Conservation (phyloP, 2,888 invertebrate species). For the Hydrotaea diabolus region DNA sequence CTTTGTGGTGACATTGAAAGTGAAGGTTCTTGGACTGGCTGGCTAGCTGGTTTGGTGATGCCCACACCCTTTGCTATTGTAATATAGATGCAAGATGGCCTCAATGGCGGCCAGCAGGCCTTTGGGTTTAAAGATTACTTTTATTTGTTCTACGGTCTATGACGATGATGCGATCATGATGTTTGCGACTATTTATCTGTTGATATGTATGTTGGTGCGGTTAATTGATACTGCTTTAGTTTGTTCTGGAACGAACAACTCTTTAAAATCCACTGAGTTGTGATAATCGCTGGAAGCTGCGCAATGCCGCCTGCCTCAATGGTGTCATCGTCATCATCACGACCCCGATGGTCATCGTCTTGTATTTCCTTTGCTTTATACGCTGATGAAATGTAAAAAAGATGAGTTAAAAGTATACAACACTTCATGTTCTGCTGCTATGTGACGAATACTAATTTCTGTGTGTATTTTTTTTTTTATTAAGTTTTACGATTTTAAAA, state of each 20-base stretch:
- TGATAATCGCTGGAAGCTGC: not conserved
- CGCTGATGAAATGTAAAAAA: not conserved
- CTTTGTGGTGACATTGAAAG: constrained; percentile 56
- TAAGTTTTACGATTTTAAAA: constrained; percentile 39
- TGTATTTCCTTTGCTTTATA: not conserved
- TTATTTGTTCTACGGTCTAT: constrained; percentile 6
- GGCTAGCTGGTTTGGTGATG: constrained; percentile 8
- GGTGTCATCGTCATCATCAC: not conserved
- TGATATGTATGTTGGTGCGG: not conserved
- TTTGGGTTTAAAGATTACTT: constrained; percentile 12
- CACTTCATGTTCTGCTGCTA: constrained; percentile 29
- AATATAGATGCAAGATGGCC: not conserved
- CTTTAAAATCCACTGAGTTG: not conserved
- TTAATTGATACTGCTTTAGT: constrained; percentile 36
- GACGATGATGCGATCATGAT: too few species aligned
- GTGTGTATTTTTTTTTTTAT: constrained; percentile 6
- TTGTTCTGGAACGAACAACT: not conserved
- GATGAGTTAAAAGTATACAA: not conserved
- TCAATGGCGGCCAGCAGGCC: not conserved
- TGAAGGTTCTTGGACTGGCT: constrained; percentile 48
- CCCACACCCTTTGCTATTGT: not conserved
- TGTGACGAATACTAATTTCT: constrained; percentile 65
- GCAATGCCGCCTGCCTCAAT: not conserved
- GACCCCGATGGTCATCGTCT: not conserved
- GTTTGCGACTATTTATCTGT: not conserved